A percentile compares a stretch with the other conserved stretches of the same genome.
Conservation (phyloP, 2,113 vertebrate species). For the Grammomys surdaster region DNA sequence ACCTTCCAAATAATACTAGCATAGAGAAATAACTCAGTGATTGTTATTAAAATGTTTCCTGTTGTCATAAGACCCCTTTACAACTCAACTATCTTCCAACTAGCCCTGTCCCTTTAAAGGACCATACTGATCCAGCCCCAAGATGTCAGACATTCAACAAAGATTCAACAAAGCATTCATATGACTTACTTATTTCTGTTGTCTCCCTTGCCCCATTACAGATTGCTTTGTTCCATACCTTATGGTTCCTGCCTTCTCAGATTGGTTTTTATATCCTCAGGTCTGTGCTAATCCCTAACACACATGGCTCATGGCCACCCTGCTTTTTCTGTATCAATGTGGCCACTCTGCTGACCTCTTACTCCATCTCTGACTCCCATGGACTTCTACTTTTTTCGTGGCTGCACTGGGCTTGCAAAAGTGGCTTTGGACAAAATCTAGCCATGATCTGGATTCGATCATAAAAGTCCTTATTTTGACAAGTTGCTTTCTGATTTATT, state of each 20-base stretch:
- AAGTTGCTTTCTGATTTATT: conserved; percentile 14
- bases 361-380: neutral
- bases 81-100: neutral
- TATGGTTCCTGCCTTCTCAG: conserved; percentile 18
- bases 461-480: neutral
- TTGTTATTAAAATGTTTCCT: conserved; percentile 19
- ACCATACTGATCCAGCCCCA: neutral
- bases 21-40: conserved; percentile 9
- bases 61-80: conserved; percentile 5
- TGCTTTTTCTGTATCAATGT: neutral
- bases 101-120: neutral
- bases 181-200: neutral
- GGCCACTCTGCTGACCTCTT: neutral
- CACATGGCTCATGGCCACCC: too few relatives aligned
- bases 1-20: neutral
- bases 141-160: neutral
- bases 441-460: neutral
- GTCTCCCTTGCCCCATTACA: neutral
- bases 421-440: neutral
- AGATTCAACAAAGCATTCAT: neutral
- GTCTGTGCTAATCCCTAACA: neutral
- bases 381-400: neutral
- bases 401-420: neutral
- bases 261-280: neutral
- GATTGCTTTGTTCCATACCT: neutral